phyloP scores from a whole-genome alignment of 2,113 vertebrate genomes.

The Dascyllus trimaculatus region DNA sequence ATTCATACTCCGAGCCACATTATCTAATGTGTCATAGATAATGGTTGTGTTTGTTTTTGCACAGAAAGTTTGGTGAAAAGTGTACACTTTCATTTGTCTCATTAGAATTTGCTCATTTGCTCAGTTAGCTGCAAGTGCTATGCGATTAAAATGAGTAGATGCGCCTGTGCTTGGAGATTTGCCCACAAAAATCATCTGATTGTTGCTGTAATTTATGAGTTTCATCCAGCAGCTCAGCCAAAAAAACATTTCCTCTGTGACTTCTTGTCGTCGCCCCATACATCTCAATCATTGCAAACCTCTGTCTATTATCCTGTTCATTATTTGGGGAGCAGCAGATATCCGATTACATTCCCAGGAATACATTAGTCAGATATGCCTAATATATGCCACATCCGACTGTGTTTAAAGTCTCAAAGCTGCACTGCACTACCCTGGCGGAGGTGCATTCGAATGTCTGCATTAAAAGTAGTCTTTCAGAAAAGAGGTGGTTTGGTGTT shows the following conservation, averaged over 20 bases:
- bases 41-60: background rate
- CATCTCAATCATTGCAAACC: constrained; percentile 20
- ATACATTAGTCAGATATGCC: background rate
- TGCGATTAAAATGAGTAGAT: background rate
- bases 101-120: constrained; percentile 18
- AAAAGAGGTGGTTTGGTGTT: background rate
- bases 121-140: constrained; percentile 12
- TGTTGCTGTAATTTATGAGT: constrained; percentile 5
- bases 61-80: background rate
- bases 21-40: background rate
- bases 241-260: background rate
- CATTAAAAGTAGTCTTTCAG: background rate
- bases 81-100: background rate
- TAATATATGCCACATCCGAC: background rate
- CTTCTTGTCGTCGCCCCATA: constrained; percentile 21
- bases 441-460: background rate
- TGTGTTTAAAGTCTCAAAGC: background rate
- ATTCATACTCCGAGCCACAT: constrained; percentile 19
- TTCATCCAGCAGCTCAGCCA: constrained; percentile 1
- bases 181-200: background rate
- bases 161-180: constrained; percentile 10
- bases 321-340: constrained; percentile 13
- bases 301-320: background rate
- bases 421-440: background rate
- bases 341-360: background rate